phyloP scores from a whole-genome alignment of 2,113 vertebrate genomes.

The Ictalurus furcatus region DNA sequence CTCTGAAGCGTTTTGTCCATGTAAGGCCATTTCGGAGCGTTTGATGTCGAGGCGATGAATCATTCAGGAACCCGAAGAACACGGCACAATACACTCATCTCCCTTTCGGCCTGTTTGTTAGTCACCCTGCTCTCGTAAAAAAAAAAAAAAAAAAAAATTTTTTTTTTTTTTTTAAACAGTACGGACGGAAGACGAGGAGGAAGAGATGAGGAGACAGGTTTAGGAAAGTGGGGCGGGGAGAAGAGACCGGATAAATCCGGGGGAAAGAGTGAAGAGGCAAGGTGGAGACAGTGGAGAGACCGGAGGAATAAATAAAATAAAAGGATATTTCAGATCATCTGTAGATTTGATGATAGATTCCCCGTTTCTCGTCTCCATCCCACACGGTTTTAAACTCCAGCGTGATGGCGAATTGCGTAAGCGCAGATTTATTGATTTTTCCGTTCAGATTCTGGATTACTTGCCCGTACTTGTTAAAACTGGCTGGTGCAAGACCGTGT shows the following conservation, averaged over 20 bases:
- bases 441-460: conserved; percentile 5
- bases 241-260: neutral
- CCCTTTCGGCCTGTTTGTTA: conserved; percentile 9
- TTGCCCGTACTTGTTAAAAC: neutral
- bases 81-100: conserved; percentile 9
- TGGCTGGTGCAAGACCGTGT: conserved; percentile 35
- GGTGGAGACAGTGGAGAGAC: neutral
- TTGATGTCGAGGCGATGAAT: conserved; percentile 47
- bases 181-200: neutral
- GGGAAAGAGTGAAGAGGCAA: neutral
- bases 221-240: no score
- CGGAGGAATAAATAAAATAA: neutral
- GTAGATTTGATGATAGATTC: neutral
- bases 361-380: neutral
- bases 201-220: neutral
- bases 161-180: no score
- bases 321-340: neutral
- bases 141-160: neutral
- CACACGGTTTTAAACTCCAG: conserved; percentile 8
- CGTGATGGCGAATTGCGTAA: conserved; percentile 18
- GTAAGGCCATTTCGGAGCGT: neutral
- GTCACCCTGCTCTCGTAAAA: neutral
- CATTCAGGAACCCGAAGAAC: conserved; percentile 42
- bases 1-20: conserved; percentile 9
- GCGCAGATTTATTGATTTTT: conserved; percentile 21